Percentiles rank a stretch among this genome's conserved stretches.
phyloP scores from a whole-genome alignment of 2,113 vertebrate genomes.

The Mobula hypostoma region DNA sequence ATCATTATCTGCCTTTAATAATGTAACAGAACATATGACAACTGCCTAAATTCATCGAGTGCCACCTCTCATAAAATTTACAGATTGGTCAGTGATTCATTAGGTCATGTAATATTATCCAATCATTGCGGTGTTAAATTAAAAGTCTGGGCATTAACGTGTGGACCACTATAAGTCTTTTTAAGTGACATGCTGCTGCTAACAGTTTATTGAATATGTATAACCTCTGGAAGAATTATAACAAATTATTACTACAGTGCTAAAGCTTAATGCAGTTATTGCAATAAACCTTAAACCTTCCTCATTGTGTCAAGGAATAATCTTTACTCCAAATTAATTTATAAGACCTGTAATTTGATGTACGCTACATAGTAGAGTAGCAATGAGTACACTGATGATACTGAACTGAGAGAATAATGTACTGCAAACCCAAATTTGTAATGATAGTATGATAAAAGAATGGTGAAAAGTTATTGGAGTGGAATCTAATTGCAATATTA shows the following conservation, averaged over 20 bases:
- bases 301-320: background rate
- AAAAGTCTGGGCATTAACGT: background rate
- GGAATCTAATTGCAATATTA: no score
- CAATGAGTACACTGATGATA: background rate
- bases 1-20: conserved; percentile 24
- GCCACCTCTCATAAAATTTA: conserved; percentile 8
- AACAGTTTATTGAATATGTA: background rate
- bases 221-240: background rate
- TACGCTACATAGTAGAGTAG: background rate
- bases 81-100: background rate
- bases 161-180: background rate
- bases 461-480: no score
- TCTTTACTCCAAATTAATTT: background rate
- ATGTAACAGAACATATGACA: conserved; percentile 11
- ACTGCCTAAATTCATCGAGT: background rate
- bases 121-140: background rate
- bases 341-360: background rate
- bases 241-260: background rate
- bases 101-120: background rate
- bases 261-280: background rate
- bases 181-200: background rate
- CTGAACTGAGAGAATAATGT: background rate
- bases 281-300: background rate
- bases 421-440: background rate
- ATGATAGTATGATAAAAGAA: background rate